Percentiles rank a stretch among this genome's conserved stretches.
Conservation (phyloP, 2,113 vertebrate genomes). For the Hydropotes inermis region DNA sequence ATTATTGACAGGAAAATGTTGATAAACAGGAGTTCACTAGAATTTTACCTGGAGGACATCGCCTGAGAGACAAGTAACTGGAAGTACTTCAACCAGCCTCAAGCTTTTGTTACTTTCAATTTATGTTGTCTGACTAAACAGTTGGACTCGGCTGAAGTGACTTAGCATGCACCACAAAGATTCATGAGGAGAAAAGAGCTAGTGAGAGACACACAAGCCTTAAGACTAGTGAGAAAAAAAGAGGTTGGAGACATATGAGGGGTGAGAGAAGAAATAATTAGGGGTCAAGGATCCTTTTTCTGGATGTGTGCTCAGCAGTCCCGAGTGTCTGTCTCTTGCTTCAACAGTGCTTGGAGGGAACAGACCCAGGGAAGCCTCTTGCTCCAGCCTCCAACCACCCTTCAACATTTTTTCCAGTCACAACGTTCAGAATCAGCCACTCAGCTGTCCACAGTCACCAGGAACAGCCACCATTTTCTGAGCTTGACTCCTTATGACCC, state of each 20-base stretch:
- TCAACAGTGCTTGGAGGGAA: neutral
- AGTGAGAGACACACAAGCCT: neutral
- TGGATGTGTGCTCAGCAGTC: neutral
- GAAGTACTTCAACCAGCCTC: neutral
- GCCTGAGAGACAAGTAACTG: neutral
- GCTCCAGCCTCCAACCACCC: neutral
- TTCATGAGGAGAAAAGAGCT: neutral
- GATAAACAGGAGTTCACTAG: neutral
- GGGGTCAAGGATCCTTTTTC: neutral
- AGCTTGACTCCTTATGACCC: neutral
- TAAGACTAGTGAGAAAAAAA: neutral
- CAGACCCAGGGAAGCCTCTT: neutral
- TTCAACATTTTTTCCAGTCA: neutral
- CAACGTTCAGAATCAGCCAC: neutral
- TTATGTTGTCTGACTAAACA: neutral
- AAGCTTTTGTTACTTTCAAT: neutral
- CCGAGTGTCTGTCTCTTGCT: neutral
- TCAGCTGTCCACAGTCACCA: neutral
- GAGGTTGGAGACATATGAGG: neutral
- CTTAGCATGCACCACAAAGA: neutral
- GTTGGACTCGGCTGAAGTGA: rapidly evolving
- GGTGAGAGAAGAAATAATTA: neutral
- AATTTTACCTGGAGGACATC: neutral
- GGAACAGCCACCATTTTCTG: neutral
- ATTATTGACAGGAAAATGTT: neutral